Evolutionary conservation across 2,113 vertebrate species (phyloP).

Genomic region (Chamaea fasciata): DNA sequence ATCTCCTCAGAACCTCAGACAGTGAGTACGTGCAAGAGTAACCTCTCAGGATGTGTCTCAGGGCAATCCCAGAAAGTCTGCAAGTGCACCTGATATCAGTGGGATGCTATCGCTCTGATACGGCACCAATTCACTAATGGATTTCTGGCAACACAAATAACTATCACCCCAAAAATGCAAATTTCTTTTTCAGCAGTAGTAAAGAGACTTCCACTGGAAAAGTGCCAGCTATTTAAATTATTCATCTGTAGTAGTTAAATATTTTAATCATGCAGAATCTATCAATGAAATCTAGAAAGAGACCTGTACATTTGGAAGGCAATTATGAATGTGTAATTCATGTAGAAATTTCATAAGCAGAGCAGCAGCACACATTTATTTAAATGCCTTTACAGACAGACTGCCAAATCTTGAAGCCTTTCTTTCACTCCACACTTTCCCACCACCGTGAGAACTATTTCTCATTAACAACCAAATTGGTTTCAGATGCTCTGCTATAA

Average conservation of each 20-base stretch:
- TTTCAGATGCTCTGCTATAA: slow-evolving; percentile 84
- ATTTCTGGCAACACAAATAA: neutral
- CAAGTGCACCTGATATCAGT: neutral
- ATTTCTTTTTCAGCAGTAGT: neutral
- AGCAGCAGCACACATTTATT: slow-evolving; percentile 62
- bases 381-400: slow-evolving; percentile 63
- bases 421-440: slow-evolving; percentile 82
- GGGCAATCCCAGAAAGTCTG: neutral
- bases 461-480: slow-evolving; percentile 90
- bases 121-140: neutral
- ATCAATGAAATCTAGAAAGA: neutral
- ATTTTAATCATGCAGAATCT: neutral
- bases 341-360: slow-evolving; percentile 72
- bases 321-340: slow-evolving; percentile 20
- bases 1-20: neutral
- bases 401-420: slow-evolving; percentile 70
- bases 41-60: neutral
- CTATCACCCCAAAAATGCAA: neutral
- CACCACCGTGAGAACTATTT: slow-evolving; percentile 82
- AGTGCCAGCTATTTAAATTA: slow-evolving; percentile 20
- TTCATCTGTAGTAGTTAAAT: neutral
- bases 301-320: neutral
- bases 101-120: neutral
- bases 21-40: neutral
- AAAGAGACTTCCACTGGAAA: neutral